Base-by-base conservation (phyloP, 1,140 invertebrate species). In the Papilio aristodemus region DNA sequence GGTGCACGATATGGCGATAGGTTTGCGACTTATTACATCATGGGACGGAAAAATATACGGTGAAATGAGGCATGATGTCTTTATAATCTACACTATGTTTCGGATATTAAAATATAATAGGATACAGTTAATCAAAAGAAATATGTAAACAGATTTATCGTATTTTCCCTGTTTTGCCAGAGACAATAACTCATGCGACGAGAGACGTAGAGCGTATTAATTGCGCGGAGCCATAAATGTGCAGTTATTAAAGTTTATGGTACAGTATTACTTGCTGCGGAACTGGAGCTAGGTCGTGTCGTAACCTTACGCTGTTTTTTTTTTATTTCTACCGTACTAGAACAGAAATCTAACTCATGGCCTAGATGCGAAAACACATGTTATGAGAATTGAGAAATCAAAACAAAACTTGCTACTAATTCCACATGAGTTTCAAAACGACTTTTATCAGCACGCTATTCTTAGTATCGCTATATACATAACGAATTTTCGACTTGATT, bases 221-320 rank as follows among this genome's bases (percentile, higher is more conserved):
- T 66, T 59, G 63, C 46, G 58, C 63, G 69, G 64, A 60, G 46
- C 25, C 43, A 66, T 66, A 66, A 69, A 67, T 62, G 67, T 59
- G 43, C 46, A 25, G 10, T 68, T 68, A 73, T 73, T 74, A 72
- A 71, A 70, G 71, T 64, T 69, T 71, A 73, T 57, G 72, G 69
- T 58, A 46, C 57, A 37, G 67, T 54, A 39, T 57, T 70, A 36
- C 25, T 32, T 46, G 37, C 38, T 54, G 27, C 22, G 62, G 60
- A 77, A 77, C 58, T 81, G 72, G 84, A 70, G 69, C 84, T 86
- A 84, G 84, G 84, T 85, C 83, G 68, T 72, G 76, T 71, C 79
- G 67, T 59, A 80, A 74, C 80, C 80, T 84, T 78, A 71, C 27
- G 54, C 41, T 8, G 39, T 43, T 54, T 25, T 67, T 69, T 68